These are phyloP conservation scores for Elgaria multicarinata DNA, from an alignment of 2,113 vertebrate genomes.

Conservation along the genomic window DNA sequence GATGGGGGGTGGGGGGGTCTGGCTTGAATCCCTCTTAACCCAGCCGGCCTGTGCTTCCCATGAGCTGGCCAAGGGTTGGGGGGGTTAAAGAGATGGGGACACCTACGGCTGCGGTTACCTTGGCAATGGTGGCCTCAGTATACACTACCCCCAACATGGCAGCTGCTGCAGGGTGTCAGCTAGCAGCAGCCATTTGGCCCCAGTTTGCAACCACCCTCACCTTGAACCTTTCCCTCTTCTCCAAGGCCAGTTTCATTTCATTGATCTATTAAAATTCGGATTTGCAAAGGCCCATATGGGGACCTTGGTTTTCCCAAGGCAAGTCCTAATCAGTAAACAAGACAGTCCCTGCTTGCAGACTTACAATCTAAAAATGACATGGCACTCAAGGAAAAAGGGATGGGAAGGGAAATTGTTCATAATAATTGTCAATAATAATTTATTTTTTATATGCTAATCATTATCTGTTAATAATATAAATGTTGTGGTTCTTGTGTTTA, in stretches of 20 bases:
- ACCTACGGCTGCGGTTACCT: conserved; percentile 20
- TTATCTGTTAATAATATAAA: too few relatives aligned
- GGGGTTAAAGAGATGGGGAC: conserved; percentile 22
- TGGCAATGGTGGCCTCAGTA: neutral
- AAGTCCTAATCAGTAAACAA: too few relatives aligned
- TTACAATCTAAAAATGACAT: too few relatives aligned
- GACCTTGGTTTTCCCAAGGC: neutral
- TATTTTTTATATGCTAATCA: too few relatives aligned
- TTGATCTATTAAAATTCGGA: neutral
- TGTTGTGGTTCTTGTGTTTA: too few relatives aligned
- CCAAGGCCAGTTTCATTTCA: neutral
- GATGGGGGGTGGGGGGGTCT: neutral
- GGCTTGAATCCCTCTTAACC: conserved; percentile 8
- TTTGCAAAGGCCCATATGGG: neutral
- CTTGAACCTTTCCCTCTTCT: neutral
- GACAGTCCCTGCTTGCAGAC: too few relatives aligned
- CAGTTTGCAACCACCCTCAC: too few relatives aligned
- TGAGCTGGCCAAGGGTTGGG: conserved; percentile 10
- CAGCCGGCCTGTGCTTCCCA: conserved; percentile 16
- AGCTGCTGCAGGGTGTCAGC: too few relatives aligned
- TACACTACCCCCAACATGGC: conserved; percentile 19
- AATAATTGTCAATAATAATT: too few relatives aligned
- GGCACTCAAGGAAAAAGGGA: too few relatives aligned
- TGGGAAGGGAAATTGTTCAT: too few relatives aligned
- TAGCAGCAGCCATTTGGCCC: neutral